A percentile compares a stretch with the other conserved stretches of the same genome.
Conservation (phyloP, 2,888 invertebrate species). For the Acanthacorydalis orientalis region DNA sequence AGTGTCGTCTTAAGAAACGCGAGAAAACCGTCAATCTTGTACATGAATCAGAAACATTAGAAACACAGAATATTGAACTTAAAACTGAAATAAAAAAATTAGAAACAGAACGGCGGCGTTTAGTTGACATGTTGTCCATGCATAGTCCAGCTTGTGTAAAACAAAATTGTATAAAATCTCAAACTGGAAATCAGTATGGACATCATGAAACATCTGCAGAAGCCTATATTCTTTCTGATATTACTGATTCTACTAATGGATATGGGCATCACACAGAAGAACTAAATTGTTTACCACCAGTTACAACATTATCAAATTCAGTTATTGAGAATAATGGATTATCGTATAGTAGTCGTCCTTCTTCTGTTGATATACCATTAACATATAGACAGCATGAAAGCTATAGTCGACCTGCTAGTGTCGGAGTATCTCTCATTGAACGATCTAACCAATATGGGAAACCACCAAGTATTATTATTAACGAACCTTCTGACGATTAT, state of each 20-base stretch:
- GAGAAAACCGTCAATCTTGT: slow-evolving; percentile 75
- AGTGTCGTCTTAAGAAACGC: slow-evolving; percentile 85
- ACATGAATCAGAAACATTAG: slow-evolving; percentile 70
- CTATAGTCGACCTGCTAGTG: slow-evolving; percentile 18
- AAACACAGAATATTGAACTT: slow-evolving; percentile 69
- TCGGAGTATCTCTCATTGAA: slow-evolving; percentile 11
- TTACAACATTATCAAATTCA: slow-evolving; percentile 10
- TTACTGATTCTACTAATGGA: slow-evolving; percentile 1
- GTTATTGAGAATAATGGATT: slow-evolving; percentile 12
- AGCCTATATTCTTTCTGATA: slow-evolving; percentile 4
- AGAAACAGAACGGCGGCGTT: slow-evolving; percentile 58
- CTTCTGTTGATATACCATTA: slow-evolving; percentile 15
- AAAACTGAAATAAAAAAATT: slow-evolving; percentile 70
- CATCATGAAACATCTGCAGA: slow-evolving; percentile 4
- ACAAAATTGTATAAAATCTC: slow-evolving; percentile 4
- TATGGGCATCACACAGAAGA: slow-evolving; percentile 17
- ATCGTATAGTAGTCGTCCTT: slow-evolving; percentile 20
- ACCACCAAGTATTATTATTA: slow-evolving; percentile 32
- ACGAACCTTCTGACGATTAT: slow-evolving; percentile 29
- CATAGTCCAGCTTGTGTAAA: slow-evolving; percentile 55
- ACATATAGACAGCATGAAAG: slow-evolving; percentile 10
- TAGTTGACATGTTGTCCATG: slow-evolving; percentile 61
- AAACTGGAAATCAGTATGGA: background rate
- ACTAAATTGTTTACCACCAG: slow-evolving; percentile 18
- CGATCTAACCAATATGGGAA: slow-evolving; percentile 14